Conservation (phyloP, 2,797 vertebrate species). For the Pangasius macronema region DNA sequence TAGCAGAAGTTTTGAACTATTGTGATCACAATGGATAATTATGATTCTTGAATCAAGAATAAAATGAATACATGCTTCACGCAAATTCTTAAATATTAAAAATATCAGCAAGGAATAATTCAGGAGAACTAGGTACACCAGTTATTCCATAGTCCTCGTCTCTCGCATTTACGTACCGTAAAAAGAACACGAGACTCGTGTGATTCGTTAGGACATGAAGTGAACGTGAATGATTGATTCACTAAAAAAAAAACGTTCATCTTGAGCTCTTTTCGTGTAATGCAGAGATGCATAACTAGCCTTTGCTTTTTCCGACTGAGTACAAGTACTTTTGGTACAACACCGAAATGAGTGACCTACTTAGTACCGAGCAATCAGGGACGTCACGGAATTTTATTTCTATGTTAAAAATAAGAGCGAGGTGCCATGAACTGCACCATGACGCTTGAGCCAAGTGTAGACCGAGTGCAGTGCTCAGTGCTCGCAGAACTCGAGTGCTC, state of each 20-base stretch:
- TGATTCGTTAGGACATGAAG: too few species aligned
- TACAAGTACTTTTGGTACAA: too few species aligned
- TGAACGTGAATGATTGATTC: neutral
- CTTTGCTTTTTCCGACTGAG: neutral
- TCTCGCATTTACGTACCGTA: too few species aligned
- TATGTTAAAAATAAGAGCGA: neutral
- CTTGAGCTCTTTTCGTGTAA: neutral
- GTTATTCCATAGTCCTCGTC: too few species aligned
- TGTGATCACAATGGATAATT: neutral
- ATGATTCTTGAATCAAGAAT: neutral
- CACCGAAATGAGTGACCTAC: neutral
- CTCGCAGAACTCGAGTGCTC: neutral
- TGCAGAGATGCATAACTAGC: neutral
- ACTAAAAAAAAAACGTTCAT: neutral
- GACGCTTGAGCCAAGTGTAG: too few species aligned
- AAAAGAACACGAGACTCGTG: too few species aligned
- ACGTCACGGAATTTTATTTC: neutral
- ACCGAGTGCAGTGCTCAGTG: neutral
- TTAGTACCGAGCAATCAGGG: neutral
- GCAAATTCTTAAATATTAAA: neutral
- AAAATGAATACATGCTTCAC: neutral
- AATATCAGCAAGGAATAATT: neutral
- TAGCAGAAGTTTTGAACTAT: neutral
- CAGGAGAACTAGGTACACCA: too few species aligned
- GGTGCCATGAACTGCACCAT: neutral